phyloP scores from a whole-genome alignment of 2,797 vertebrate genomes.

The Selene dorsalis region DNA sequence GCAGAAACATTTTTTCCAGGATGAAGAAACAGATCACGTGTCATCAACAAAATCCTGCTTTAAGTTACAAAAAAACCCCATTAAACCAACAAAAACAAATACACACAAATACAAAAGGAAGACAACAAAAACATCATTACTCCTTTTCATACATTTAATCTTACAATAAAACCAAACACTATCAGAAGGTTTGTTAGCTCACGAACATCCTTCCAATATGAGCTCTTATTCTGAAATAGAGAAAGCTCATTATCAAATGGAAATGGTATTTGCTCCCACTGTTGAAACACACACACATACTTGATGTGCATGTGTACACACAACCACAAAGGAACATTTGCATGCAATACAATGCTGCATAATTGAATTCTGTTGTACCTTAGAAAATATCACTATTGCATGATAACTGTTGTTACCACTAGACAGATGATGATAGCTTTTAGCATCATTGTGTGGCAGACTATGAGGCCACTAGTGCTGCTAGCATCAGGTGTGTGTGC shows the following conservation, averaged over 20 bases:
- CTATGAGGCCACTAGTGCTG: slow-evolving; percentile 70
- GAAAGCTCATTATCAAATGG: slow-evolving; percentile 47
- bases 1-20: neutral
- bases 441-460: slow-evolving; percentile 69
- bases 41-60: too few species aligned
- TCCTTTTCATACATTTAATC: slow-evolving; percentile 2
- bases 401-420: slow-evolving; percentile 72
- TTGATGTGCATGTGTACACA: slow-evolving; percentile 17
- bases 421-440: slow-evolving; percentile 78
- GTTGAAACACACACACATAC: slow-evolving; percentile 6
- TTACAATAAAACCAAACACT: slow-evolving; percentile 8
- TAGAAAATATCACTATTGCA: slow-evolving; percentile 48
- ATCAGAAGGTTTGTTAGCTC: neutral
- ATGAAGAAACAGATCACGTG: neutral
- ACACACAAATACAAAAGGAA: too few species aligned
- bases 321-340: slow-evolving; percentile 12
- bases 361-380: slow-evolving; percentile 58
- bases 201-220: neutral
- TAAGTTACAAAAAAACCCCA: too few species aligned
- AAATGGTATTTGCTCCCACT: slow-evolving; percentile 35
- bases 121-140: neutral
- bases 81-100: too few species aligned
- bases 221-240: slow-evolving; percentile 17
- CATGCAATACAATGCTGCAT: slow-evolving; percentile 18
- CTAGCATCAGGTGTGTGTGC: slow-evolving; percentile 80